Base-by-base conservation (phyloP, 2,797 vertebrate species). In the Ammospiza maritima region DNA sequence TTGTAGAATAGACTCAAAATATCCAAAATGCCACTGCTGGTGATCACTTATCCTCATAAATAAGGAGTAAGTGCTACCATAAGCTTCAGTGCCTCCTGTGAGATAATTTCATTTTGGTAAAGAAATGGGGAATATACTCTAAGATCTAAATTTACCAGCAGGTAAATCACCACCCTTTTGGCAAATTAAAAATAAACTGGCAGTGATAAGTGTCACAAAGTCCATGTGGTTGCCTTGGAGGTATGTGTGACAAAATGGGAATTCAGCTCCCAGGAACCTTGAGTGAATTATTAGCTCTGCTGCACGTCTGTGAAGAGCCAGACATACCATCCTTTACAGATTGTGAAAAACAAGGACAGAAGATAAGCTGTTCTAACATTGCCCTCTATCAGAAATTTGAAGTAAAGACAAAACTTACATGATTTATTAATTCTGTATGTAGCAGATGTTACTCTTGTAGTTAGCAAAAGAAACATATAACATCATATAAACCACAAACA, bases 311-410 rank as follows among this genome's bases (percentile, higher is more conserved):
- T 47, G 44, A 75, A 74, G 57, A 80, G 72, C 58, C 85, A 89
- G 47, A n/a, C 85, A 67, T 57, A 70, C 42, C 45, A 44, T 57
- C 7, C 0, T 74, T 93, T 57, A 40, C 3, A 45, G 61, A 23
- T 89, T 85, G 44, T 51, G 62, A 89, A 77, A 91, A 96, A 94
- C 0, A 10, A 86, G 76, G 66, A 66, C 66, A 85, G 61, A 44
- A 50, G 38, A 94, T 81, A 58, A 94, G 18, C 62, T 78, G 95
- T 83, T 58, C 94, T 85, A 93, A 97, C 66, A 94, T 95, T 96
- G 95, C 96, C 95, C 91, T 95, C 95, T 95, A 94, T 20, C 96
- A 95, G 89, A 93, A 88, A 71, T 86, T 72, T 58, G 73, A 85
- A 90, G 93, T 36, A 96, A 93, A 90, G 85, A 85, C 67, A 88